Evolutionary conservation across 2,888 invertebrate genomes (phyloP), one percentile per base, ranked within the genome.

Genomic region (Leptinotarsa tumamoca): DNA sequence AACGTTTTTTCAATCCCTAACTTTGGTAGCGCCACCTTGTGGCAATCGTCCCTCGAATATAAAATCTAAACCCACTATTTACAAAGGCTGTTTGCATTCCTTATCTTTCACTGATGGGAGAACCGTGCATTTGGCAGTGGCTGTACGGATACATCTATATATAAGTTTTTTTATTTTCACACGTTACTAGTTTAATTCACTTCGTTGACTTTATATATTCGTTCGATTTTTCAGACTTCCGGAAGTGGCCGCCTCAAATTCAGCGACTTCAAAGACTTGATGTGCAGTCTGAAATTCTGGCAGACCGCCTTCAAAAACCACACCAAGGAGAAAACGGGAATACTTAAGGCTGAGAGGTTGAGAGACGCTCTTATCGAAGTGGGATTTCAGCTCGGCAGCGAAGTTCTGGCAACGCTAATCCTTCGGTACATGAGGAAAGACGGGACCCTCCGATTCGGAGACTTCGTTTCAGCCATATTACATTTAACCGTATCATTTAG

Each of bases 371-470:
- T 97, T 1, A 90, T 93, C 27, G 96, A 97, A 89, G 94, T 97
- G 18, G 97, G 97, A 4, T 97, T 97, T 86, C 94, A 95, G 83
- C 89, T 97, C 43, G 96, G 94, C 82, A 95, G 95, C 75, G 94
- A 95, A 78, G 95, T 96, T 49, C 90, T 97, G 86, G 94, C 95
- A 10, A 92, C 95, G 68, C 90, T 97, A 13, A 94, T 96, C 77
- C 90, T 97, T 79, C 91, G 96, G 78, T 97, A 96, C 84, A 97
- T 97, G 94, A 91, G 97, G 80, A 97, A 97, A 87, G 97, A 97
- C 87, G 97, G 97, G 56, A 97, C 96, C 73, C 90, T 97, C 66
- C 90, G 97, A 81, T 95, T 97, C 85, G 97, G 97, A 14, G 97
- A 97, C 88, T 97, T 97, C 86, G 96, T 97, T 3, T 95, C 95